phyloP scores from a whole-genome alignment of 2,888 invertebrate species.

The Campoplex capitator region DNA sequence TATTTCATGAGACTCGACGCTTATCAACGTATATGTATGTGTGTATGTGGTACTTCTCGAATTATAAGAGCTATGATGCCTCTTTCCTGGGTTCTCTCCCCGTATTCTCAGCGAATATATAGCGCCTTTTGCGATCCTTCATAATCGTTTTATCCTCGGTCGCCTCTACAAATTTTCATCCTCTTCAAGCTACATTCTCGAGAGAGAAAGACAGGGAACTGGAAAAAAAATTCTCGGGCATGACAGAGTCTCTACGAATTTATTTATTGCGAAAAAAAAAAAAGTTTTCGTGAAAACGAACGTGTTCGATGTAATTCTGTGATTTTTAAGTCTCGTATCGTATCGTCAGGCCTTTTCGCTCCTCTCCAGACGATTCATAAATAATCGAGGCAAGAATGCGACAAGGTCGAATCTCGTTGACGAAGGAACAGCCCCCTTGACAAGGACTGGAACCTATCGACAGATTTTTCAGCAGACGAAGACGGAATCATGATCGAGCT shows the following conservation, averaged over 20 bases:
- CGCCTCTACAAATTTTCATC: constrained; percentile 41
- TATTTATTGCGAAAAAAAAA: background rate
- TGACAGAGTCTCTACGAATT: background rate
- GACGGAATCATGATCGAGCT: constrained; percentile 44
- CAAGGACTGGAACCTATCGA: constrained; percentile 45
- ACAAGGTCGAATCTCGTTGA: constrained; percentile 51
- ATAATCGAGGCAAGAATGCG: constrained; percentile 54
- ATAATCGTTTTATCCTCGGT: constrained; percentile 63
- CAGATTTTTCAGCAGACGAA: constrained; percentile 33
- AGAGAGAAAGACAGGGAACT: background rate
- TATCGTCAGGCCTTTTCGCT: background rate
- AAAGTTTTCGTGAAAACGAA: background rate
- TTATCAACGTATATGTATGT: constrained; percentile 57
- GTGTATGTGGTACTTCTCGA: constrained; percentile 33
- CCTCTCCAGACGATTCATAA: background rate
- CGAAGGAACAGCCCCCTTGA: constrained; percentile 32
- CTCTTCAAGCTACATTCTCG: constrained; percentile 48
- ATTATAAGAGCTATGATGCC: constrained; percentile 55
- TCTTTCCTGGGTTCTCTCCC: constrained; percentile 8
- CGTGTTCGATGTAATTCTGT: background rate
- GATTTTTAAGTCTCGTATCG: background rate
- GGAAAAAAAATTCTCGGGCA: constrained; percentile 37
- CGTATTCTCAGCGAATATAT: constrained; percentile 42
- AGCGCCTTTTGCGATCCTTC: constrained; percentile 57
- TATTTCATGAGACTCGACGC: constrained; percentile 53